Evolutionary conservation across 2,797 vertebrate genomes (phyloP), one percentile per base, ranked within the genome.

Genomic region (Champsocephalus esox): DNA sequence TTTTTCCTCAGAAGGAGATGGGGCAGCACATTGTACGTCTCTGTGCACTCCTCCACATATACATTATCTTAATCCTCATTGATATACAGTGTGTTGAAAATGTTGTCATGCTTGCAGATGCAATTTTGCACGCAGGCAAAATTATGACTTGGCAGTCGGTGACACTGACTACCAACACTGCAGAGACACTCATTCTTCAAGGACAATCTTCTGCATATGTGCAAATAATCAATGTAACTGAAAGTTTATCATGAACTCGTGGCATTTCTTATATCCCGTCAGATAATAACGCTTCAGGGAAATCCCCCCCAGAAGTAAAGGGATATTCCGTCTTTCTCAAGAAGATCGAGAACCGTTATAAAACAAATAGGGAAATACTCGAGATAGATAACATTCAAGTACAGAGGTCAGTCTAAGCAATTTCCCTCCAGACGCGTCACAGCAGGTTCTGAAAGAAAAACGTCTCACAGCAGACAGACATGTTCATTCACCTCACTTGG

Each of bases 401-500:
- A 78, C 83, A 77, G 82, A 83, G 90, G 90, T 91, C 88, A 81
- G 68, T 71, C 81, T 75, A 75, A 38, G 83, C 80, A 85, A 91
- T 88, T 84, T 82, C 82, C 84, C 80, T 70, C 80, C 87, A 89
- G 88, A 87, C 24, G 55, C 19, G 65, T 86, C 81, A 78, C 86
- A 73, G 85, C 88, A 79, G 78, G 82, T 80, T 73, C 66, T 79
- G 83, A 87, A 82, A 86, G 82, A 86, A 82, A 77, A 81, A 80
- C 52, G 77, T 88, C 87, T 90, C 80, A 6, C 88, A 62, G 88
- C 89, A 91, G 91, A 92, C 92, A 93, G 92, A 91, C 89, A 81
- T 91, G 92, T 92, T 93, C 93, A 92, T 93, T 94, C 93, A 92
- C 89, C 84, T 86, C 88, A 4, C 88, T 86, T 88, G 85, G 90